Base-by-base conservation (phyloP, 2,797 vertebrate species). In the Leptodactylus fallax region DNA sequence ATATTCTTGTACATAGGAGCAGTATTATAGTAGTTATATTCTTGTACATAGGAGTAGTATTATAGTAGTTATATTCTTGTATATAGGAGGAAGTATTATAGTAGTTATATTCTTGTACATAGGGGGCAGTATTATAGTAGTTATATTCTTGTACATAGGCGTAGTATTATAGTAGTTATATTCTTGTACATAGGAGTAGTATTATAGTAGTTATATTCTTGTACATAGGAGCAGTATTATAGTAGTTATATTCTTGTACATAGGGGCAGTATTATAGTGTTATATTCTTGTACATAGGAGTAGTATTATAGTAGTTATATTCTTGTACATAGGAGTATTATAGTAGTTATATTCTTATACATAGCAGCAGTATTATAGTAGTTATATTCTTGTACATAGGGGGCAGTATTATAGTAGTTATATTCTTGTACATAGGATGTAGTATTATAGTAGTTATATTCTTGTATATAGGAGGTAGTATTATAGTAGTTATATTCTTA, bases 251-350 rank as follows among this genome's bases (percentile, higher is more conserved):
- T 63, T 63, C 61, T 12, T 63, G 61, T 60, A 58, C 55, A 58
- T 58, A 58, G 55, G 55, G 6, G 55, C 55, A 58, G 14, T 58
- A 58, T 58, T 58, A 58, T 58, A 58, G 55, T 58, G 14, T 45
- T 71, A 36, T 71, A 71, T 71, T 71, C 67, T 71, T 71, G 67
- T 45, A 71, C 0, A 71, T 71, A 45, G 65, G 65, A n/a, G n/a
- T n/a, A 12, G 60, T 63, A 63, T 63, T 63, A 63, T n/a, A 63
- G 55, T n/a, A 63, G 60, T 65, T 23, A 23, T 65, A 63, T 65
- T 25, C 63, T 25, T 65, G 63, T 65, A 65, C 10, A 65, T 65
- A 65, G 63, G n/a, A 53, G 51, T 53, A 53, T 53, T 53, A 21
- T 60, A 60, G 58, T 60, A 60, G 58, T 60, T 60, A 60, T 60